These are phyloP conservation scores for Molothrus aeneus DNA, from an alignment of 2,797 vertebrate species.

Conservation along the genomic window DNA sequence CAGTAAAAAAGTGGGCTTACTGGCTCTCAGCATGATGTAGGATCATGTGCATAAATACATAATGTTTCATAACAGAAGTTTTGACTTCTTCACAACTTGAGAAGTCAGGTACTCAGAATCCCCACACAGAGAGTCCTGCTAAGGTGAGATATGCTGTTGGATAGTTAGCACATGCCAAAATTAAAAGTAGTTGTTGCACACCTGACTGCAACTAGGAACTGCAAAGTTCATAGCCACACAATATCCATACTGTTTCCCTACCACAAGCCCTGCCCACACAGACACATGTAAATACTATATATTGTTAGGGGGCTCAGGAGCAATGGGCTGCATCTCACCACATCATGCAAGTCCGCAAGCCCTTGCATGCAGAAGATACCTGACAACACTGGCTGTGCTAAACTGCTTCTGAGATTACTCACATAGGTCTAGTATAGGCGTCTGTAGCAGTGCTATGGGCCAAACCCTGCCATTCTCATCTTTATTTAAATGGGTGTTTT, in stretches of 20 bases:
- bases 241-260: background rate
- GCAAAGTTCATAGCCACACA: background rate
- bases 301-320: background rate
- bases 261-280: background rate
- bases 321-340: background rate
- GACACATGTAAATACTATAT: background rate
- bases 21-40: background rate
- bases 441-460: background rate
- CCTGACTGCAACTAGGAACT: background rate
- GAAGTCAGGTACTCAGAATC: background rate
- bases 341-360: background rate
- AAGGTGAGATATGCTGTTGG: background rate
- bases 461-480: background rate
- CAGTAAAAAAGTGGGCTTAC: background rate
- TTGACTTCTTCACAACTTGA: background rate
- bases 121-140: background rate
- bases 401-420: background rate
- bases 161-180: background rate
- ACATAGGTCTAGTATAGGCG: background rate
- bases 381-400: background rate
- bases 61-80: background rate
- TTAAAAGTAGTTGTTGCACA: background rate
- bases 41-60: rapidly evolving
- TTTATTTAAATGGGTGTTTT: background rate
- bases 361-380: background rate